A percentile compares a stretch with the other conserved stretches of the same genome.
phyloP scores from a whole-genome alignment of 2,113 vertebrate species.

The Drymodes brunneopygia region DNA sequence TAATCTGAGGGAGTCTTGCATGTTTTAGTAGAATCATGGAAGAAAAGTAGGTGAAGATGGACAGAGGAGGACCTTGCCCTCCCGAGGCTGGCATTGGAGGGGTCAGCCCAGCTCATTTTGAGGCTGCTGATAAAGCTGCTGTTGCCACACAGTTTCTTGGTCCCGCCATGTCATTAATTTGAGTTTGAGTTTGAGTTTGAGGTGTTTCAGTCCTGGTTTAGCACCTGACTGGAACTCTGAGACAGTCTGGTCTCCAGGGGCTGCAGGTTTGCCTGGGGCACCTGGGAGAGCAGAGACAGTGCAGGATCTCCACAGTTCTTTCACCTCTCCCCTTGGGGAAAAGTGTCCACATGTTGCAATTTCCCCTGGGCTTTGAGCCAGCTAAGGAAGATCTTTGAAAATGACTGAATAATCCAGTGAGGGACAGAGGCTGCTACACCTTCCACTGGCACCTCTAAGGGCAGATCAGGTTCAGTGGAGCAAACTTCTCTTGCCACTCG shows the following conservation, averaged over 20 bases:
- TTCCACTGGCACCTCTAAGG: background rate
- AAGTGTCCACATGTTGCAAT: accelerated
- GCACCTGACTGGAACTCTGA: background rate
- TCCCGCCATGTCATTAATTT: accelerated
- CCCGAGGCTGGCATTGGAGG: accelerated
- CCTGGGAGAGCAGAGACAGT: background rate
- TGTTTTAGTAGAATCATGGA: background rate
- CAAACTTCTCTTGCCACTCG: background rate
- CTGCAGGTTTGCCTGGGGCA: accelerated
- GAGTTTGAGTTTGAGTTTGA: background rate
- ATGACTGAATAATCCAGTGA: background rate
- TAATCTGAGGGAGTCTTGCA: background rate
- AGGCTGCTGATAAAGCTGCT: background rate
- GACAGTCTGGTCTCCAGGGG: accelerated
- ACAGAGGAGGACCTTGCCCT: background rate
- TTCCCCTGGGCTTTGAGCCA: background rate
- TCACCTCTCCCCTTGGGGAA: accelerated
- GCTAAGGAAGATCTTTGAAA: background rate
- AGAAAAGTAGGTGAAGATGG: background rate
- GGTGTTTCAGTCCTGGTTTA: background rate
- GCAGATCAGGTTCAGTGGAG: background rate
- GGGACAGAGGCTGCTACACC: background rate
- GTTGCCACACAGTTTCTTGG: accelerated
- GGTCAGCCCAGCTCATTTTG: background rate
- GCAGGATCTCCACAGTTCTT: accelerated